Evolutionary conservation across 2,888 invertebrate species (phyloP), one percentile per base, ranked within the genome.

Genomic region (Sericinus montela): DNA sequence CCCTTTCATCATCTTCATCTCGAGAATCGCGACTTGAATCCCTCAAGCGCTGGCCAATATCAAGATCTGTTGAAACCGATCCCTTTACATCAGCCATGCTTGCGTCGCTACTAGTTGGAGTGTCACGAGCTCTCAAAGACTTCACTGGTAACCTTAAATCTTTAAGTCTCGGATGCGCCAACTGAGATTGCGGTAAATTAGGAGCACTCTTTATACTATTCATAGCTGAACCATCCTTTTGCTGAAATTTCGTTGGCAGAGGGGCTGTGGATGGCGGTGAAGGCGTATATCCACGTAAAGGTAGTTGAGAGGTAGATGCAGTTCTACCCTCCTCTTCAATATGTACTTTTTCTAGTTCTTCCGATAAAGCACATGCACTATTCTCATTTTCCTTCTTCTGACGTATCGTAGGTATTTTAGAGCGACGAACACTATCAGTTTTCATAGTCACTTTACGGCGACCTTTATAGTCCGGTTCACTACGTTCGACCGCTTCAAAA

Each of bases 201-300:
- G 95, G 95, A 4, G 95, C 94, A 75, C 95, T 95, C 63, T 93
- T 92, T 52, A 95, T 94, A 68, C 95, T 94, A 73, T 93, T 94
- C 93, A 94, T 93, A 42, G 91, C 90, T 55, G 92, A 90, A 42
- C 91, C 90, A 54, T 93, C 93, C 62, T 94, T 94, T 59, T 91
- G 91, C 56, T 92, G 93, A 80, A 95, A 95, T 77, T 95, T 95
- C 53, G 94, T 92, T 1, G 95, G 95, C 60, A 95, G 80, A 15
- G 95, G 95, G 1, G 95, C 95, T 14, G 95, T 95, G 51, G 95
- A 95, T 48, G 95, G 95, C 40, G 95, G 95, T 35, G 95, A 95
- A 9, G 94, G 94, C 3, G 94, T 94, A 59, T 94, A 94, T 30
- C 94, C 93, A 25, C 94, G 90, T 40, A 92, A 77, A 0, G 93